Percentiles rank a stretch among this genome's conserved stretches.
These are phyloP conservation scores for Anastrepha obliqua DNA, from an alignment of 1,140 invertebrate species.

Conservation along the genomic window DNA sequence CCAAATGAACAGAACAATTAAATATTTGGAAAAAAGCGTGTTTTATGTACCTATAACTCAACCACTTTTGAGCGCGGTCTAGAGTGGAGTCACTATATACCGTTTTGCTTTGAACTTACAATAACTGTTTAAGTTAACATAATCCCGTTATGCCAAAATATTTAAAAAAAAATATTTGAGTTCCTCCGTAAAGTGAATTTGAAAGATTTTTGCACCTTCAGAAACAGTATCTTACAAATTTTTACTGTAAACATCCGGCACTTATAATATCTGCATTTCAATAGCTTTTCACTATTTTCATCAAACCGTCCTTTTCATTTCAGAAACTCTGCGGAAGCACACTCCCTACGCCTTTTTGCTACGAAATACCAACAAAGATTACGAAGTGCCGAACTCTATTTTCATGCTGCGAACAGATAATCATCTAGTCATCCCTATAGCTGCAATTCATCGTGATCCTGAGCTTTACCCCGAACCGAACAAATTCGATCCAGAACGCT, in stretches of 20 bases:
- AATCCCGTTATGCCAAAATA: background rate
- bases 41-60: too few relatives aligned
- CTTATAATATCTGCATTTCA: too few relatives aligned
- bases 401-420: constrained; percentile 76
- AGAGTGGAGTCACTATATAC: too few relatives aligned
- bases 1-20: too few relatives aligned
- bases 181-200: too few relatives aligned
- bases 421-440: constrained; percentile 76
- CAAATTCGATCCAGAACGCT: constrained; percentile 82
- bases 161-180: background rate
- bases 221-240: too few relatives aligned
- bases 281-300: background rate
- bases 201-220: too few relatives aligned
- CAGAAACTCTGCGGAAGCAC: constrained; percentile 78
- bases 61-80: too few relatives aligned
- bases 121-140: too few relatives aligned
- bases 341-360: constrained; percentile 76
- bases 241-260: too few relatives aligned
- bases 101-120: too few relatives aligned
- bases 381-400: constrained; percentile 75
- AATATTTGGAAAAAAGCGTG: too few relatives aligned
- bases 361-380: constrained; percentile 75
- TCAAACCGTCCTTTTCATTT: constrained; percentile 49
- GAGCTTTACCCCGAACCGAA: constrained; percentile 80
- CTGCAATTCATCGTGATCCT: constrained; percentile 80